Base-by-base conservation (phyloP, 2,113 vertebrate species). In the Ovibos moschatus region DNA sequence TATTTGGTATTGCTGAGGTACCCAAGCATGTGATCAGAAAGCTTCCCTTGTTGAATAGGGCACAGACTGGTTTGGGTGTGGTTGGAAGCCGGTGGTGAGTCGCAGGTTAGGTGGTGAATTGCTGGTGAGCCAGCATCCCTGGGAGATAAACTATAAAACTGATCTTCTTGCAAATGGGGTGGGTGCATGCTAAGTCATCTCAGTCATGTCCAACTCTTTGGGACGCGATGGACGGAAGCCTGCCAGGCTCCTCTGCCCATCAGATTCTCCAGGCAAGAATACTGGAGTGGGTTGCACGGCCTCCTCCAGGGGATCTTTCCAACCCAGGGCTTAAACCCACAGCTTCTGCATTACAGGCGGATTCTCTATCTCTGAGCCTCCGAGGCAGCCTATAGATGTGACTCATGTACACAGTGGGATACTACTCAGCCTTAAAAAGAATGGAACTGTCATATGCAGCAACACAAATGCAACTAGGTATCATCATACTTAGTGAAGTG, bases 181-280 rank as follows among this genome's bases (percentile, higher is more conserved):
- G 5, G 16, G 5, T 79, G 9, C 0, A 2, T 12, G n/a, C n/a
- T 36, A 23, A 36, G n/a, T 71, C 67, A 40, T 71, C n/a, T 40
- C 67, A 40, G 67, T 71, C n/a, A 0, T 12, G 5, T 12, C n/a
- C 67, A 40, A 6, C n/a, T 40, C 67, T 40, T 36, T 40, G 67
- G n/a, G n/a, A 40, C 0, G 5, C 1, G 21, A 12, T 71, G n/a
- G 67, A 12, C 1, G 2, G n/a, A 23, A 40, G 19, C 67, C 67
- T 6, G 19, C 67, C n/a, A 43, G 71, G 71, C 36, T 76, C 36
- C 36, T 43, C 71, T 76, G 36, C 14, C 36, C 71, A 43, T 43
- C 23, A 36, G 71, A 43, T 43, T 76, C 71, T 76, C 71, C 1
- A 3, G 36, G 36, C 71, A 76, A 27, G 36, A 43, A 43, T 74